Base-by-base conservation (phyloP, 2,888 invertebrate genomes). In the Idaea aversata region DNA sequence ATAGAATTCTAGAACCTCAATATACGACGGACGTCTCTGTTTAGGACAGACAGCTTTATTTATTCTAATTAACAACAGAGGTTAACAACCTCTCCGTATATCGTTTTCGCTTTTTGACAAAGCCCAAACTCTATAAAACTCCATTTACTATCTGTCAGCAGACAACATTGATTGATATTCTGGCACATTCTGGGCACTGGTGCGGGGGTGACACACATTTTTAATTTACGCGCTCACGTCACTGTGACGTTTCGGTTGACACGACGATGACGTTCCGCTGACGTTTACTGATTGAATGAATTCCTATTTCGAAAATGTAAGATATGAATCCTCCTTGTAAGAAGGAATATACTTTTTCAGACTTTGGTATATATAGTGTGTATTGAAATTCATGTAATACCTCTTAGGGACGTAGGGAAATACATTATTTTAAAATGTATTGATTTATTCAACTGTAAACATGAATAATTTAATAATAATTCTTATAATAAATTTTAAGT, bases 91-190 rank as follows among this genome's bases (percentile, higher is more conserved):
- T 47, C 2, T 13, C 13, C 13, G 7, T 10, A 7, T 47, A 47
- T 47, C 47, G 47, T 7, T 47, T 47, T 47, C 47, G 10, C 47
- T 47, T 47, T 36, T 47, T 47, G 47, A 47, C 47, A 47, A 47
- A 47, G 13, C 47, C 47, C 47, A 47, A 47, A 47, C 13, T 47
- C 13, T 47, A 47, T 47, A 47, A 47, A 47, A 47, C 47, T 47
- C 47, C 47, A 47, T 47, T 47, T 47, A 47, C 47, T 47, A 47
- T 47, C 47, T 47, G 47, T 47, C 47, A 47, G 47, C 47, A 47
- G 10, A 25, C 7, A 47, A 47, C 47, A 47, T 47, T 47, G 47
- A 47, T 47, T 47, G 47, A 47, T 47, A 47, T 47, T 47, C 47
- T 47, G 47, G 47, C 47, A 47, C 47, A 13, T 25, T 3, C 25